These are phyloP conservation scores for Caradrina kadenii DNA, from an alignment of 2,888 invertebrate genomes.

Conservation along the genomic window DNA sequence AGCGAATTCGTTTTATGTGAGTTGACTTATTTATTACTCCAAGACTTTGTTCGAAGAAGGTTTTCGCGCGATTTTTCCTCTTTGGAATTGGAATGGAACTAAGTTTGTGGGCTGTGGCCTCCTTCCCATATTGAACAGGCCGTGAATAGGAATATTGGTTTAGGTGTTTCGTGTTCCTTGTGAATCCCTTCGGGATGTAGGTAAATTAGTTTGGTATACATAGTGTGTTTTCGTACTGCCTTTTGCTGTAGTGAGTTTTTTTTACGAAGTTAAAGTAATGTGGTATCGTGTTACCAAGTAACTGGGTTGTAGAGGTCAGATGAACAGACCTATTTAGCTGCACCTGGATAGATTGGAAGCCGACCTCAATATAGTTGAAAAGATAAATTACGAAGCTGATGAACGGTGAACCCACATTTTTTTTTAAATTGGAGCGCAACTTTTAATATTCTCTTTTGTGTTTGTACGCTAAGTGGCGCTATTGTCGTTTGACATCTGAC, in stretches of 20 bases:
- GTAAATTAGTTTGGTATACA: slow-evolving; percentile 32
- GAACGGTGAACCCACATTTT: too few species aligned
- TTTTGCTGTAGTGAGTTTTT: not conserved
- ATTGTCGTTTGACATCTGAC: too few species aligned
- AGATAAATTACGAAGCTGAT: too few species aligned
- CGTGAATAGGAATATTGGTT: slow-evolving; percentile 29
- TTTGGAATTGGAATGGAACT: slow-evolving; percentile 41
- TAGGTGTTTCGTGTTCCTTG: slow-evolving; percentile 24
- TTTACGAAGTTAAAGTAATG: not conserved
- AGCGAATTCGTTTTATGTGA: slow-evolving; percentile 80
- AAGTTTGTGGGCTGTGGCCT: slow-evolving; percentile 39
- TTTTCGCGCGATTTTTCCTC: slow-evolving; percentile 46
- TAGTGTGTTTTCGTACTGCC: not conserved
- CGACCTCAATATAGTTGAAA: too few species aligned
- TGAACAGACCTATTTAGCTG: too few species aligned
- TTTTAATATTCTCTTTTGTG: too few species aligned
- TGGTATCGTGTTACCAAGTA: not conserved
- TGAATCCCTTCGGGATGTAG: slow-evolving; percentile 12
- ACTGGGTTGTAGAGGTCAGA: not conserved
- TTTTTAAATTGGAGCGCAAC: too few species aligned
- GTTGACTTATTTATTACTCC: slow-evolving; percentile 69
- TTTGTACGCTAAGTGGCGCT: too few species aligned
- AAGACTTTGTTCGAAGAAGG: slow-evolving; percentile 38
- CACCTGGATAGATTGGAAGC: too few species aligned
- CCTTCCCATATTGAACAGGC: slow-evolving; percentile 44